Base-by-base conservation (phyloP, 2,113 vertebrate species). In the Lophotis ruficrista region DNA sequence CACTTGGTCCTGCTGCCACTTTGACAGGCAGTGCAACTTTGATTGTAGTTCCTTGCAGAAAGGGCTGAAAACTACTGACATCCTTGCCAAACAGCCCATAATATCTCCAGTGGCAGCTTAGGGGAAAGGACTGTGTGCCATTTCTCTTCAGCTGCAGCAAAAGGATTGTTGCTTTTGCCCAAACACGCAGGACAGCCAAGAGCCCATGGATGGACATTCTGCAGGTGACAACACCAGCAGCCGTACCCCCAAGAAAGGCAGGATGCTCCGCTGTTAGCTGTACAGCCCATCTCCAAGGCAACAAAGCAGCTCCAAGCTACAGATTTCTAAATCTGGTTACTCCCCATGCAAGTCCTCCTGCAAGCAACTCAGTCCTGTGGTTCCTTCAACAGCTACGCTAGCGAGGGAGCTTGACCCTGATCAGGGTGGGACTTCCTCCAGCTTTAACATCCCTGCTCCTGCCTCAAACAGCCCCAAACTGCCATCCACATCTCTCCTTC, bases 201-300 rank as follows among this genome's bases (percentile, higher is more conserved):
- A 14, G 25, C 18, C 10, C 14, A 2, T 14, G 3, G 41, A 20
- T 1, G 61, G 65, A 4, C 33, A 0, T 1, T 9, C 8, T 28
- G 69, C 57, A 56, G 93, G 5, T 65, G 91, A 12, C 71, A 83
- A 13, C 50, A 5, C 28, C 27, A 48, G 45, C 62, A 35, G 76
- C 27, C 3, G 3, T 6, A 30, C 17, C 64, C 33, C 0, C 2
- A 48, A 70, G 41, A 7, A 43, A 82, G 83, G 20, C 38, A 66
- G 51, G 94, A 72, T 24, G 82, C 90, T 41, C 13, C 1, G 15
- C 84, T 51, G 65, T 1, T 20, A 75, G 66, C 92, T 90, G 82
- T 24, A 51, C 50, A 51, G 25, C 85, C 83, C 90, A 97, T 95
- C 96, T 97, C 96, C 96, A 95, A 53, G 96, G 96, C 58, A 97